Conservation (phyloP, 2,797 vertebrate species). For the Steatocranus sp. region DNA sequence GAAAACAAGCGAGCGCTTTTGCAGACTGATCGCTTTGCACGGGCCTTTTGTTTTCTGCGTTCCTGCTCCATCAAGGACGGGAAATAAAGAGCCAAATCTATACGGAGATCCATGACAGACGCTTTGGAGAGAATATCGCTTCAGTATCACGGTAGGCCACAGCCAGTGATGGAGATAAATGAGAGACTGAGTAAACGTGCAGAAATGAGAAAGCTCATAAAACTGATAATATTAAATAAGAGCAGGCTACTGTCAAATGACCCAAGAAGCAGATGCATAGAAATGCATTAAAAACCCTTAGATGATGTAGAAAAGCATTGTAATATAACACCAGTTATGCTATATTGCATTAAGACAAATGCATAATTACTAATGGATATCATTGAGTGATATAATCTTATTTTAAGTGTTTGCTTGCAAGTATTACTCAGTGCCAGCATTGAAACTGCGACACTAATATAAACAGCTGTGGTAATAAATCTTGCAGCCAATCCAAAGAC, state of each 20-base stretch:
- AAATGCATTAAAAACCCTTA: not conserved
- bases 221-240: not conserved
- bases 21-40: not conserved
- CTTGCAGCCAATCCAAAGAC: not conserved
- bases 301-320: not conserved
- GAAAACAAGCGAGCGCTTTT: not conserved
- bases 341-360: not conserved
- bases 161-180: not conserved
- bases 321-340: not conserved
- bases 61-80: conserved; percentile 38
- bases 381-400: not conserved
- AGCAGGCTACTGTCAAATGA: not conserved
- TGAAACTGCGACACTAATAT: not conserved
- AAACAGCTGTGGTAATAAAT: not conserved
- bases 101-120: conserved; percentile 35
- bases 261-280: not conserved
- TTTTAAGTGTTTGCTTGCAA: not conserved
- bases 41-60: conserved; percentile 37
- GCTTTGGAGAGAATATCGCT: conserved; percentile 4
- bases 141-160: conserved; percentile 57
- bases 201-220: not conserved
- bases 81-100: conserved; percentile 1
- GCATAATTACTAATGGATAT: not conserved
- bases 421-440: not conserved
- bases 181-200: not conserved